These are phyloP conservation scores for Canis aureus DNA, from an alignment of 2,113 vertebrate species.

Conservation along the genomic window DNA sequence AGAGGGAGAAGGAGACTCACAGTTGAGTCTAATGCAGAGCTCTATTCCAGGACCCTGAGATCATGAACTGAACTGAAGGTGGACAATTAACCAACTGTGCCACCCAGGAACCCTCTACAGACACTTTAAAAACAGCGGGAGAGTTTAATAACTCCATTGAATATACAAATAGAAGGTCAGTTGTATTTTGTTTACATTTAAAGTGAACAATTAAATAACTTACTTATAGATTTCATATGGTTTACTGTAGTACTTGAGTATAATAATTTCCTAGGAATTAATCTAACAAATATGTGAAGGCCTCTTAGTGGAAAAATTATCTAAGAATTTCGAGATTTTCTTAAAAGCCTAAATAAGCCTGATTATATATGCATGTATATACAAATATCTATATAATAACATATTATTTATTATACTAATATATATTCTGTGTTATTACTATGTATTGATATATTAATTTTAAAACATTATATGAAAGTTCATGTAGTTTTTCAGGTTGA, in stretches of 20 bases:
- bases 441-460: not conserved
- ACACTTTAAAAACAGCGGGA: not conserved
- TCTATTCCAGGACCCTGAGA: no score
- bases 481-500: not conserved
- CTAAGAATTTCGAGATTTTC: not conserved
- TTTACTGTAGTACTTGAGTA: not conserved
- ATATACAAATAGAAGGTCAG: not conserved
- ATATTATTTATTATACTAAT: not conserved
- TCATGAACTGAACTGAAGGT: no score
- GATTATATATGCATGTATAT: not conserved
- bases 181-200: not conserved
- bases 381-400: not conserved
- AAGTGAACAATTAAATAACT: not conserved
- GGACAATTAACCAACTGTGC: no score
- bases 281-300: not conserved
- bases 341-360: not conserved
- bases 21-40: no score
- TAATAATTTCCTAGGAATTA: not conserved
- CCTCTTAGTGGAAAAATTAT: not conserved
- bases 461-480: not conserved
- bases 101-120: not conserved
- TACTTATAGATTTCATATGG: not conserved
- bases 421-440: not conserved
- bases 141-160: not conserved
- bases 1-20: no score